Percentiles rank a stretch among this genome's conserved stretches.
These are phyloP conservation scores for Drosophila bifasciata DNA, from an alignment of 1,140 invertebrate genomes.

Conservation along the genomic window DNA sequence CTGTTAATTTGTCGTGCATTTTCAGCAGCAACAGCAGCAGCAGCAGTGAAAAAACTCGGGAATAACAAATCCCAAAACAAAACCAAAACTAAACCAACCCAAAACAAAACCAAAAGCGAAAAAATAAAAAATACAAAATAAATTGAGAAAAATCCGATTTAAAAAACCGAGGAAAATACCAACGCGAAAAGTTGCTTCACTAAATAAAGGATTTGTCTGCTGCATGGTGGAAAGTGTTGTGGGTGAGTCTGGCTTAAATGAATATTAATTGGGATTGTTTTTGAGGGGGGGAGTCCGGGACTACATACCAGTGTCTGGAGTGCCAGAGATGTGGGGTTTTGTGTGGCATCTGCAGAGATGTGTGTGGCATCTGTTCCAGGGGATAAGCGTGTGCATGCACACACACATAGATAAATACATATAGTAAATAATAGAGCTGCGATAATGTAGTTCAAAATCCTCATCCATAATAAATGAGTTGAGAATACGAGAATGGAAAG, in stretches of 20 bases:
- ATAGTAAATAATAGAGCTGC: no score
- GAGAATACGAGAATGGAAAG: no score
- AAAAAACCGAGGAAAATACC: constrained; percentile 10
- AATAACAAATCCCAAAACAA: constrained; percentile 36
- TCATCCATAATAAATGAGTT: no score
- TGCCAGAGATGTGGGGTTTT: no score
- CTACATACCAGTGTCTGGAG: no score
- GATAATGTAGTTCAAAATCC: no score
- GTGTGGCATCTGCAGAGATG: no score
- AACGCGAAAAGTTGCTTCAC: constrained; percentile 42
- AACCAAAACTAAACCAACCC: constrained; percentile 36
- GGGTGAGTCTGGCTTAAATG: constrained; percentile 46
- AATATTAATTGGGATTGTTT: constrained; percentile 42
- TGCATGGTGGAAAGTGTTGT: constrained; percentile 18
- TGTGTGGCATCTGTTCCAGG: no score
- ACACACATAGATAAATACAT: no score
- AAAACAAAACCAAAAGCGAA: constrained; percentile 32
- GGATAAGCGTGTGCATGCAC: no score
- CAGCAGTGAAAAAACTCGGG: constrained; percentile 33
- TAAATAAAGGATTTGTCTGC: constrained; percentile 42
- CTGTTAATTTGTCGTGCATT: constrained; percentile 80
- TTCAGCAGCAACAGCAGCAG: constrained; percentile 45
- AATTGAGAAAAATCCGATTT: constrained; percentile 7
- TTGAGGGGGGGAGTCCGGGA: not conserved
- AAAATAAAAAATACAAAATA: constrained; percentile 18